Conservation (phyloP, 30 jellyfish, hydroid and myxozoan species). For the Aurelia aurita region DNA sequence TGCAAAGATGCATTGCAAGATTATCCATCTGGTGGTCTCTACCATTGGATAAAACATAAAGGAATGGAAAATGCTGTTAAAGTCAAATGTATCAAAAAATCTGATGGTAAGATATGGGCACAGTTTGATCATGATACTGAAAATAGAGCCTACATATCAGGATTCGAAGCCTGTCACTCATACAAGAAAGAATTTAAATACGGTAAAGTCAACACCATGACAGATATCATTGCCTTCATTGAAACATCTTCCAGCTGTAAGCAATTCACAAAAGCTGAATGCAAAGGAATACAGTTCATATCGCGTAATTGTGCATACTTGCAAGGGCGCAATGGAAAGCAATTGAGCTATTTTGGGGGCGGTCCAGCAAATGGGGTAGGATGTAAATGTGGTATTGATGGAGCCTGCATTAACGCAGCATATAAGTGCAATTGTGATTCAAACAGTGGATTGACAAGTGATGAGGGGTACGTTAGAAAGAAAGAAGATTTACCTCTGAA, state of each 20-base stretch:
- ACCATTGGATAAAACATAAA: neutral
- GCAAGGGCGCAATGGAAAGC: slow-evolving; percentile 17
- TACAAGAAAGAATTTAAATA: too few relatives aligned
- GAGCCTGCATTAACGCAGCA: neutral
- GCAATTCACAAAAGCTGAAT: too few relatives aligned
- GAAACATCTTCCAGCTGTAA: too few relatives aligned
- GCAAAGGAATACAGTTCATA: too few relatives aligned
- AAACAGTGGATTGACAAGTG: neutral
- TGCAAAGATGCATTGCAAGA: slow-evolving; percentile 4
- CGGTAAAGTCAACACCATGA: too few relatives aligned
- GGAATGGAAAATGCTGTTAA: neutral
- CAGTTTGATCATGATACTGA: neutral
- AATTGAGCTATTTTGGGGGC: slow-evolving; percentile 41
- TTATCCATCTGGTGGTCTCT: neutral
- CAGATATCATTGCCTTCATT: too few relatives aligned
- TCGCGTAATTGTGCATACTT: neutral
- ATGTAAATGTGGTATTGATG: slow-evolving; percentile 40
- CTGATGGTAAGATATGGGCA: neutral
- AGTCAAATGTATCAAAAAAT: neutral
- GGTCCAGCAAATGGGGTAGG: slow-evolving; percentile 60
- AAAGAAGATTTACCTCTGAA: slow-evolving; percentile 30
- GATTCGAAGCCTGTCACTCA: too few relatives aligned
- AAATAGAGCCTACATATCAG: neutral
- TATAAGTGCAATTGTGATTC: slow-evolving; percentile 42
- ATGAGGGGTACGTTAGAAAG: slow-evolving; percentile 32